Conservation (phyloP, 2,797 vertebrate species). For the Emydoidea blandingii region DNA sequence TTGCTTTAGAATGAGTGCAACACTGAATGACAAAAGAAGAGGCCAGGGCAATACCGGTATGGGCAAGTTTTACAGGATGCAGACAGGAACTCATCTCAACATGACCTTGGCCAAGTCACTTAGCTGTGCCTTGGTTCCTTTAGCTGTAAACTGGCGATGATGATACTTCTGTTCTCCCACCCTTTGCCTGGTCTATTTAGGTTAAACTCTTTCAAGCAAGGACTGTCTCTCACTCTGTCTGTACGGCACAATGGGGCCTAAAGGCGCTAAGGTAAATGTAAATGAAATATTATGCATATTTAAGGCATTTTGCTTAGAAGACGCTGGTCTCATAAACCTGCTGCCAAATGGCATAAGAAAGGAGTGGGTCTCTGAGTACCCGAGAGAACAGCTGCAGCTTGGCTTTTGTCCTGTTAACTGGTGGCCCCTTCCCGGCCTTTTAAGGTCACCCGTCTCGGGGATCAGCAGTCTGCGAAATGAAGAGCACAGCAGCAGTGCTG, state of each 20-base stretch:
- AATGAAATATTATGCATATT: not conserved
- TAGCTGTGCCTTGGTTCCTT: not conserved
- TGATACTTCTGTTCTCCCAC: not conserved
- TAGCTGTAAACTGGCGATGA: not conserved
- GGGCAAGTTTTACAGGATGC: too few species aligned
- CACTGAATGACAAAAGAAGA: too few species aligned
- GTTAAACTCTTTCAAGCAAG: not conserved
- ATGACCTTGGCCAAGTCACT: not conserved
- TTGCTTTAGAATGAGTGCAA: too few species aligned
- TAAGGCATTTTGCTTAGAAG: not conserved
- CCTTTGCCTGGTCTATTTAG: not conserved
- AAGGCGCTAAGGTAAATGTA: not conserved
- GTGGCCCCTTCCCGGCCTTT: not conserved
- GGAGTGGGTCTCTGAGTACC: too few species aligned
- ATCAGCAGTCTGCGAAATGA: constrained; percentile 1
- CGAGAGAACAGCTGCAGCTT: not conserved
- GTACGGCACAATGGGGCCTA: not conserved
- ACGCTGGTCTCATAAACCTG: not conserved
- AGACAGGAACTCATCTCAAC: too few species aligned
- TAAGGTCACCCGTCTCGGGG: not conserved
- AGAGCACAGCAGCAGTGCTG: not conserved
- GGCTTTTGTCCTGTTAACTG: not conserved
- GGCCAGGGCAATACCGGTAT: too few species aligned
- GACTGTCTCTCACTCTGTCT: not conserved
- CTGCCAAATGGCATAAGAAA: too few species aligned